Conservation (phyloP, 1,140 invertebrate genomes). For the Drosophila pseudoananassae region DNA sequence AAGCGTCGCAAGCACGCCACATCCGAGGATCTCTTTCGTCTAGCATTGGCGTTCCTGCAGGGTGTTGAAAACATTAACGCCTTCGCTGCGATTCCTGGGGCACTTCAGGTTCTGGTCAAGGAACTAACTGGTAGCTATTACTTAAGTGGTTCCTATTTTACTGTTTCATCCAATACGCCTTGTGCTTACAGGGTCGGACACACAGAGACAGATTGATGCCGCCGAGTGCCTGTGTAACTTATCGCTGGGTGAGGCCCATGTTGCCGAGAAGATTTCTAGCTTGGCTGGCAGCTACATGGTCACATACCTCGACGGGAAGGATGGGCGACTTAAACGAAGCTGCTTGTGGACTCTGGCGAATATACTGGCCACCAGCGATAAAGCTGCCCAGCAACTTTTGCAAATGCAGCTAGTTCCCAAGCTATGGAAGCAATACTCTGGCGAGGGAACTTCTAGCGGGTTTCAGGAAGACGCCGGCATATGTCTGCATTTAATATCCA, state of each 20-base stretch:
- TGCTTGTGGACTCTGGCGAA: slow-evolving; percentile 77
- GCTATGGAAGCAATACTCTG: slow-evolving; percentile 63
- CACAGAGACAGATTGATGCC: slow-evolving; percentile 58
- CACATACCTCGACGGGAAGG: slow-evolving; percentile 60
- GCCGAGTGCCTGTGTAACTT: slow-evolving; percentile 77
- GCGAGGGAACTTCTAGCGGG: not conserved
- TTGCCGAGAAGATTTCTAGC: slow-evolving; percentile 72
- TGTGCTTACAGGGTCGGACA: slow-evolving; percentile 40
- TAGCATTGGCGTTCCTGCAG: slow-evolving; percentile 73
- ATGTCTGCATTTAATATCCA: slow-evolving; percentile 53
- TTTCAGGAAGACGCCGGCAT: slow-evolving; percentile 59
- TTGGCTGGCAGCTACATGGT: slow-evolving; percentile 76
- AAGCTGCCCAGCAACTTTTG: slow-evolving; percentile 47
- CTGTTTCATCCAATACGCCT: not conserved
- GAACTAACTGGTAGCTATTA: slow-evolving; percentile 63
- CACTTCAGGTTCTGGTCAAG: slow-evolving; percentile 71
- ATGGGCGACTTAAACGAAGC: slow-evolving; percentile 55
- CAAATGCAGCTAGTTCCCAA: slow-evolving; percentile 73
- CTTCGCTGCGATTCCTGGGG: slow-evolving; percentile 65
- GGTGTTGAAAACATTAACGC: slow-evolving; percentile 61
- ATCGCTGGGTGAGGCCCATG: slow-evolving; percentile 67
- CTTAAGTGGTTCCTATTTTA: not conserved
- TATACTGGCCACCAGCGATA: slow-evolving; percentile 56
- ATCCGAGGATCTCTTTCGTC: slow-evolving; percentile 65
- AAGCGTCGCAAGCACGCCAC: slow-evolving; percentile 78